phyloP scores from a whole-genome alignment of 2,888 invertebrate species.

The Pandemis cinnamomeana region DNA sequence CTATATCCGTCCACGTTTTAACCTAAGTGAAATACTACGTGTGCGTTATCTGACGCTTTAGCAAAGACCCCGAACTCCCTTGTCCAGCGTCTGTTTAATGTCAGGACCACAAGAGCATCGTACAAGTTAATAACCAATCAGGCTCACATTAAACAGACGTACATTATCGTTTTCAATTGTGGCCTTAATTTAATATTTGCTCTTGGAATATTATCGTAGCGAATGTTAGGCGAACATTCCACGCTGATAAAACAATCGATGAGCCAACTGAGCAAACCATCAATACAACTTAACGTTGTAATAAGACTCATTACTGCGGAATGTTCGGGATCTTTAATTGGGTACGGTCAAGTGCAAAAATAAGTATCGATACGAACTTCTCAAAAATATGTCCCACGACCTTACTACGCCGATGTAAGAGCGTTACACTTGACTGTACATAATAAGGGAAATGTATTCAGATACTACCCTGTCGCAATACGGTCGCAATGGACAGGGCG shows the following conservation, averaged over 20 bases:
- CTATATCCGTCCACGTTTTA: not conserved
- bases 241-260: slow-evolving; percentile 18
- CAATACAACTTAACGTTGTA: not conserved
- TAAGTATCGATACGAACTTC: too few relatives aligned
- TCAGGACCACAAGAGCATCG: not conserved
- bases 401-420: too few relatives aligned
- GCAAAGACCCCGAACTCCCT: not conserved
- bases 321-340: slow-evolving; percentile 11
- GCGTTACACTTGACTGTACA: too few relatives aligned
- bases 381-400: too few relatives aligned
- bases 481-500: too few relatives aligned
- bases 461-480: too few relatives aligned
- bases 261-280: slow-evolving; percentile 20
- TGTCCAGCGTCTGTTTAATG: slow-evolving; percentile 1
- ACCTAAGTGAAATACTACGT: not conserved
- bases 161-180: slow-evolving; percentile 17
- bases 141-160: not conserved
- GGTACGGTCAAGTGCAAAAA: too few relatives aligned
- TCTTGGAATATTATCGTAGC: slow-evolving; percentile 11
- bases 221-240: slow-evolving; percentile 11
- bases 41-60: not conserved
- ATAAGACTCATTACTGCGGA: slow-evolving; percentile 11
- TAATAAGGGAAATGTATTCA: too few relatives aligned
- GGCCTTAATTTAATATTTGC: slow-evolving; percentile 11
- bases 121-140: not conserved